Conservation (phyloP, 2,797 vertebrate species). For the Notolabrus celidotus region DNA sequence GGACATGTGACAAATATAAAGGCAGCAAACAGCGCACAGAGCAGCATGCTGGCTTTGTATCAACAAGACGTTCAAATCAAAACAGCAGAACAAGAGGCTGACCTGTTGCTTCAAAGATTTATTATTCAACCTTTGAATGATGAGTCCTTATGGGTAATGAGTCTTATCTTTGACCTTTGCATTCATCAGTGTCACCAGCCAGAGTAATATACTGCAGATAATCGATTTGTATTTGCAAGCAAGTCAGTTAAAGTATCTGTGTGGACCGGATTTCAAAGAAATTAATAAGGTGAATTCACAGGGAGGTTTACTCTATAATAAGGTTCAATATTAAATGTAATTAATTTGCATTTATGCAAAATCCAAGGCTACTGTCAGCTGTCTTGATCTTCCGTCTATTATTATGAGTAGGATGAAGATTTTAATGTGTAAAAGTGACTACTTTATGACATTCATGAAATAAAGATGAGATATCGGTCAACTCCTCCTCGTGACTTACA, state of each 20-base stretch:
- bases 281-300: too few species aligned
- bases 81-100: neutral
- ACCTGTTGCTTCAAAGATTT: neutral
- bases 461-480: too few species aligned
- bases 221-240: neutral
- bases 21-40: constrained; percentile 21
- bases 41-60: constrained; percentile 22
- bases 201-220: neutral
- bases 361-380: too few species aligned
- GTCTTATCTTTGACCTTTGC: constrained; percentile 61
- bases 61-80: neutral
- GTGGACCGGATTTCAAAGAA: too few species aligned
- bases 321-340: too few species aligned
- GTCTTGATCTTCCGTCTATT: too few species aligned
- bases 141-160: neutral
- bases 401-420: too few species aligned
- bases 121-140: constrained; percentile 1
- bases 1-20: constrained; percentile 37
- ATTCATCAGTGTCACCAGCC: neutral
- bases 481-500: too few species aligned
- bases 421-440: too few species aligned
- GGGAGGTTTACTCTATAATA: too few species aligned
- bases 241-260: neutral
- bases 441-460: too few species aligned
- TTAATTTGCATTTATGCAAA: too few species aligned